Evolutionary conservation across 2,113 vertebrate species (phyloP).

Genomic region (Orthonyx spaldingii): DNA sequence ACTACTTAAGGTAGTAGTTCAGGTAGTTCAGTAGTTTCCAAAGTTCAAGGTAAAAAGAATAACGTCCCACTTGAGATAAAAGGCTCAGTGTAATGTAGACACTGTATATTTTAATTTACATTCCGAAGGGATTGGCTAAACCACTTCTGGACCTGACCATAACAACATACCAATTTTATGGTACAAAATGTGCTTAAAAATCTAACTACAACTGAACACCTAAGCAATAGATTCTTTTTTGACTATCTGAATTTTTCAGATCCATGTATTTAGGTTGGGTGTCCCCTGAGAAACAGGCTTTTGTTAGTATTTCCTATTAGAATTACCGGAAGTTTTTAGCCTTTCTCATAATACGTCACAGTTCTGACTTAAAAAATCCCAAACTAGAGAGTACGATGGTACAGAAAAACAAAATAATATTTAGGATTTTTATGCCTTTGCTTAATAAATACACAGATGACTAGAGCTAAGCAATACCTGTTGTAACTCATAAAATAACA

Average conservation of each 20-base stretch:
- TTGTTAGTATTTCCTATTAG: neutral
- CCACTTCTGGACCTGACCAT: neutral
- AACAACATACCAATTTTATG: neutral
- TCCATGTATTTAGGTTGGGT: neutral
- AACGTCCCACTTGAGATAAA: neutral
- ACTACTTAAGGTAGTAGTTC: neutral
- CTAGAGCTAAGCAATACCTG: neutral
- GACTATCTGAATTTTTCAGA: neutral
- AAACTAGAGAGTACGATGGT: neutral
- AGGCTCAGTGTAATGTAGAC: neutral
- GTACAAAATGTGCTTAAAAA: neutral
- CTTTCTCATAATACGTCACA: neutral
- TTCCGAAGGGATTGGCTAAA: neutral
- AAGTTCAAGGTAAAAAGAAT: neutral
- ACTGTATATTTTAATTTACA: neutral
- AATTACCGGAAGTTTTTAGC: neutral
- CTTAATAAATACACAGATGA: neutral
- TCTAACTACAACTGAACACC: neutral
- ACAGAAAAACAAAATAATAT: neutral
- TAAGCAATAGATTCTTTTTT: neutral
- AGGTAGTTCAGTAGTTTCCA: neutral
- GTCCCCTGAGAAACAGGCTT: neutral
- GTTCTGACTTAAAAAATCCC: neutral
- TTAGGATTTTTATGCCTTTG: neutral
- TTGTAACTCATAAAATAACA: neutral